A percentile compares a stretch with the other conserved stretches of the same genome.
Conservation (phyloP, 2,797 vertebrate species). For the Sibirionetta formosa region DNA sequence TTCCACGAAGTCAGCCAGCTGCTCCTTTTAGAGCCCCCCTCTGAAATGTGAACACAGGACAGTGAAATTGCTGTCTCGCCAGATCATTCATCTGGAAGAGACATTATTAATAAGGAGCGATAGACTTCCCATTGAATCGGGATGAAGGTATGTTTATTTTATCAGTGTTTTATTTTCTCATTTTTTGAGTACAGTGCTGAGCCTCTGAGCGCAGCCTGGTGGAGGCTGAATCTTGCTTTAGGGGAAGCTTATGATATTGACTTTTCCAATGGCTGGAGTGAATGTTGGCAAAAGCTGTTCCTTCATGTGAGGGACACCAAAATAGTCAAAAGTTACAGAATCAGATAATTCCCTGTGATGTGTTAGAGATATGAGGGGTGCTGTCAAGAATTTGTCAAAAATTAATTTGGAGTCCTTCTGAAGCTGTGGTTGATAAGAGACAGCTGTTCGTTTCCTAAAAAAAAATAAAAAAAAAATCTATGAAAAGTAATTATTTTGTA, state of each 20-base stretch:
- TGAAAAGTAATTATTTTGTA: neutral
- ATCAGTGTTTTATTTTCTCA: neutral
- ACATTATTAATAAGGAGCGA: conserved; percentile 46
- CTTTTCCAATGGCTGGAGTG: neutral
- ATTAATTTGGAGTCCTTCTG: neutral
- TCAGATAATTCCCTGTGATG: neutral
- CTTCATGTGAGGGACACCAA: neutral
- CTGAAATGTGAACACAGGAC: conserved; percentile 45
- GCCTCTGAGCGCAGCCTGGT: neutral
- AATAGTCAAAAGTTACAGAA: neutral
- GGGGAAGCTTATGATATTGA: neutral
- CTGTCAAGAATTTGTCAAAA: neutral
- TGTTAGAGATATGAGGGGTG: neutral
- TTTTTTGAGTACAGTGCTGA: neutral
- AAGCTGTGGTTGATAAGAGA: neutral
- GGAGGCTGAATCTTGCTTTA: neutral
- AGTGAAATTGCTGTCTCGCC: neutral
- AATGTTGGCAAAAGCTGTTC: neutral
- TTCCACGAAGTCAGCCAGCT: conserved; percentile 32
- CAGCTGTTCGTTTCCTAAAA: neutral
- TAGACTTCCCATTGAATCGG: conserved; percentile 45
- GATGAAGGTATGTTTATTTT: conserved; percentile 16
- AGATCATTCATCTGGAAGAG: conserved; percentile 51
- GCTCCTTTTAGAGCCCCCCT: conserved; percentile 54
- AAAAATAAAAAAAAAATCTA: neutral